Evolutionary conservation across 2,797 vertebrate genomes (phyloP).

Genomic region (Molossus alvarezi): DNA sequence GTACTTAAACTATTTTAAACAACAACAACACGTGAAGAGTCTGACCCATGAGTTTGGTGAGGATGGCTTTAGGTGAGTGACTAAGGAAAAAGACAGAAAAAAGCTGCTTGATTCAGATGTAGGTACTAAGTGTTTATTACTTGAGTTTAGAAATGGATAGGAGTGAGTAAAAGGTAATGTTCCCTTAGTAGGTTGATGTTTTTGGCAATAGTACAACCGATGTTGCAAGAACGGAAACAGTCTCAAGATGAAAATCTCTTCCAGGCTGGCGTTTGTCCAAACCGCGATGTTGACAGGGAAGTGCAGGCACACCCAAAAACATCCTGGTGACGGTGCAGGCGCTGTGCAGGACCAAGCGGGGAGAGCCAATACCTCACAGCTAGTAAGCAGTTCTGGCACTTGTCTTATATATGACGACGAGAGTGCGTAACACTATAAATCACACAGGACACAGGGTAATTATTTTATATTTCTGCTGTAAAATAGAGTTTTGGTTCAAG

Average conservation of each 20-base stretch:
- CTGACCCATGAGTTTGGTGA: neutral
- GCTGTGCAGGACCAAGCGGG: constrained; percentile 82
- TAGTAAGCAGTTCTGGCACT: constrained; percentile 55
- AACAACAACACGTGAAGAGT: neutral
- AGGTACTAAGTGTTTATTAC: constrained; percentile 81
- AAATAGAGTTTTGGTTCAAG: constrained; percentile 16
- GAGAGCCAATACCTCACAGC: constrained; percentile 75
- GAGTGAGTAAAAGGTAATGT: constrained; percentile 83
- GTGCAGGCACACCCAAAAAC: constrained; percentile 82
- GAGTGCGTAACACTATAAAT: neutral
- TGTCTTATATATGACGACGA: neutral
- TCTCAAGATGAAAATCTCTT: constrained; percentile 88
- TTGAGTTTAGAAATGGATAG: constrained; percentile 84
- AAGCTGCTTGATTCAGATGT: constrained; percentile 74
- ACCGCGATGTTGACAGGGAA: constrained; percentile 86
- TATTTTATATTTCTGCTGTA: constrained; percentile 36
- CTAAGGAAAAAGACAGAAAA: constrained; percentile 58
- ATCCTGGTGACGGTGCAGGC: constrained; percentile 87
- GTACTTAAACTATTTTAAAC: neutral
- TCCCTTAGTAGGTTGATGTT: constrained; percentile 85
- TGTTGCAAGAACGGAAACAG: constrained; percentile 89
- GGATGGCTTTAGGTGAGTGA: constrained; percentile 57
- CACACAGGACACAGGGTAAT: neutral
- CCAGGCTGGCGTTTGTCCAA: constrained; percentile 85
- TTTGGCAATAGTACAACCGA: constrained; percentile 87